Evolutionary conservation across 2,113 vertebrate species (phyloP), one percentile per base, ranked within the genome.

Genomic region (Sphaerodactylus townsendi): DNA sequence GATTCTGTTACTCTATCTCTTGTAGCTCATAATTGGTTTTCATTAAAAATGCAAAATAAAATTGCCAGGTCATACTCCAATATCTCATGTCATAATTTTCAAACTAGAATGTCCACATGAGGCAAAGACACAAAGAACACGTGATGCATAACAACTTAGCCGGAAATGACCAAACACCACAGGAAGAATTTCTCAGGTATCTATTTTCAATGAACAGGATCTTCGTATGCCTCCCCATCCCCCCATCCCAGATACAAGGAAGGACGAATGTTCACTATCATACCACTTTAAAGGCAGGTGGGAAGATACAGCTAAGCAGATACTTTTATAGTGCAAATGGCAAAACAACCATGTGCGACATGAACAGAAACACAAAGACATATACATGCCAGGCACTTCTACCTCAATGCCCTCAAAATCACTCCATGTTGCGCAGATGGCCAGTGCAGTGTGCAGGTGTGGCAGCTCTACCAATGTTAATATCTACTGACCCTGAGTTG

Each of bases 281-380:
- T 23, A 76, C 9, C 37, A 19, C 9, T 50, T 44, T n/a, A 75
- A 33, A 13, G n/a, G 73, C n/a, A 76, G 19, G 9, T 10, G 35
- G 48, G n/a, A 56, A 50, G 33, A 37, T 77, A 37, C 17, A 56
- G n/a, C 14, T 19, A 7, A 82, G 5, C 23, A 88, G 28, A 65
- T 37, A 69, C 44, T 53, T n/a, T 11, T 53, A 46, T 70, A 4
- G 0, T 21, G 82, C 79, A 2, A 10, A 53, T 25, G 50, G 33
- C 4, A 17, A 5, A 64, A 72, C 44, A 86, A 48, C 21, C 70
- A 14, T 0, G 1, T 2, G 1, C 25, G 37, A 85, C 33, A 84
- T 19, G 0, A 0, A 35, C 6, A 11, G 19, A 62, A n/a, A 77
- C 48, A 50, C 33, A 28, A 13, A 79, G 30, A 3, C 0, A 0